A percentile compares a stretch with the other conserved stretches of the same genome.
phyloP scores from a whole-genome alignment of 2,888 invertebrate genomes.

The Mythimna loreyi region DNA sequence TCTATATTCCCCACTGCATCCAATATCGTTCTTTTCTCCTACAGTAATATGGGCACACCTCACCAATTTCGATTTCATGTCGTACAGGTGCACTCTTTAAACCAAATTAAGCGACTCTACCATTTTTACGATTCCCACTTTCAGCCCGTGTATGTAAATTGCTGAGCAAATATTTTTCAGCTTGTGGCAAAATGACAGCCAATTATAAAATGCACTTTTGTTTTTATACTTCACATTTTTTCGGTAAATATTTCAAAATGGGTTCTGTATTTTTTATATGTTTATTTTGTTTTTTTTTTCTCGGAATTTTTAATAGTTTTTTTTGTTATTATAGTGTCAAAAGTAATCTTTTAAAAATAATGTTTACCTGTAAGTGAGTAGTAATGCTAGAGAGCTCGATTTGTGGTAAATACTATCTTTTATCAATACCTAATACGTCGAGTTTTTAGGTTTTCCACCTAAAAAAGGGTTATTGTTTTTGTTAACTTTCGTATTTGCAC shows the following conservation, averaged over 20 bases:
- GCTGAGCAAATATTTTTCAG: conserved; percentile 48
- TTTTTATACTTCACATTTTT: conserved; percentile 19
- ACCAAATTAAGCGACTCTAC: conserved; percentile 56
- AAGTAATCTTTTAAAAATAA: too few relatives aligned
- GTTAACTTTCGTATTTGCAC: too few relatives aligned
- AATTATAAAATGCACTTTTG: conserved; percentile 28
- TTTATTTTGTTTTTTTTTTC: neutral
- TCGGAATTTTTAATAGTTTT: neutral
- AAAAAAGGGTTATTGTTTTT: too few relatives aligned
- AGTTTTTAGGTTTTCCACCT: too few relatives aligned
- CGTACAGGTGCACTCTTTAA: conserved; percentile 58
- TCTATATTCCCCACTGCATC: conserved; percentile 8
- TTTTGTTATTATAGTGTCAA: too few relatives aligned
- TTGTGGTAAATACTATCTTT: too few relatives aligned
- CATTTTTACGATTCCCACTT: conserved; percentile 52
- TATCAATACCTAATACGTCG: too few relatives aligned
- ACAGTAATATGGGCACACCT: conserved; percentile 17
- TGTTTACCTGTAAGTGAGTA: too few relatives aligned
- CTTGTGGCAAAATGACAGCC: conserved; percentile 25
- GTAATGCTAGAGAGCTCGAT: too few relatives aligned
- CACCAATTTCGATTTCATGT: conserved; percentile 47
- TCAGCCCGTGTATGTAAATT: conserved; percentile 52
- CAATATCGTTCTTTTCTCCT: conserved; percentile 18
- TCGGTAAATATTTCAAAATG: neutral
- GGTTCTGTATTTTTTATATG: neutral